Evolutionary conservation across 2,888 invertebrate genomes (phyloP).

Genomic region (Microctonus brassicae): DNA sequence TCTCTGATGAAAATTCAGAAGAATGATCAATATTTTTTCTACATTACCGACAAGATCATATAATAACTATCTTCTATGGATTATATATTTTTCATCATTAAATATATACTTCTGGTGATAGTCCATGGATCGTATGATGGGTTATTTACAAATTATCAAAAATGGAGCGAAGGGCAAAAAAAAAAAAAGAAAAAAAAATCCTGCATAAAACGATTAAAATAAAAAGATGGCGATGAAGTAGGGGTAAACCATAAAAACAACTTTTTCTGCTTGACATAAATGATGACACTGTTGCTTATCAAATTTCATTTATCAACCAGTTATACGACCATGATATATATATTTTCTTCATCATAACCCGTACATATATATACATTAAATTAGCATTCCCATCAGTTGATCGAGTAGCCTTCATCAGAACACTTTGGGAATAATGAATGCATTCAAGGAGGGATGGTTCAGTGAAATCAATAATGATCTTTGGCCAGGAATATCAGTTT

Average conservation of each 20-base stretch:
- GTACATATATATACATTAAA: background rate
- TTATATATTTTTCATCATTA: no score
- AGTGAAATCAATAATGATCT: conserved; percentile 86
- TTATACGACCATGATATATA: background rate
- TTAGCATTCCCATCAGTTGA: background rate
- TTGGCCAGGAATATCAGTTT: conserved; percentile 93
- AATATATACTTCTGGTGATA: no score
- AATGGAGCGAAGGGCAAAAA: background rate
- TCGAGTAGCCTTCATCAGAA: background rate
- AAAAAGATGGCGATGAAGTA: background rate
- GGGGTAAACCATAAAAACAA: background rate
- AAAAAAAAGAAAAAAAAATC: background rate
- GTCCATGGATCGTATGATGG: no score
- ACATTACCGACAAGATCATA: background rate
- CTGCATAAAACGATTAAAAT: background rate
- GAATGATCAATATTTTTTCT: background rate
- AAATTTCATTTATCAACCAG: background rate
- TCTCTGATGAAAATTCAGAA: no score
- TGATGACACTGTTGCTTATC: background rate
- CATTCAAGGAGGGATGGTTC: conserved; percentile 88
- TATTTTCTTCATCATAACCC: background rate
- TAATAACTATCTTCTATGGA: no score
- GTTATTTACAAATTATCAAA: background rate
- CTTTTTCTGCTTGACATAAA: background rate
- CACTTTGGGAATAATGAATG: conserved; percentile 73